Conservation (phyloP, 2,888 invertebrate genomes). For the Scaeva pyrastri region DNA sequence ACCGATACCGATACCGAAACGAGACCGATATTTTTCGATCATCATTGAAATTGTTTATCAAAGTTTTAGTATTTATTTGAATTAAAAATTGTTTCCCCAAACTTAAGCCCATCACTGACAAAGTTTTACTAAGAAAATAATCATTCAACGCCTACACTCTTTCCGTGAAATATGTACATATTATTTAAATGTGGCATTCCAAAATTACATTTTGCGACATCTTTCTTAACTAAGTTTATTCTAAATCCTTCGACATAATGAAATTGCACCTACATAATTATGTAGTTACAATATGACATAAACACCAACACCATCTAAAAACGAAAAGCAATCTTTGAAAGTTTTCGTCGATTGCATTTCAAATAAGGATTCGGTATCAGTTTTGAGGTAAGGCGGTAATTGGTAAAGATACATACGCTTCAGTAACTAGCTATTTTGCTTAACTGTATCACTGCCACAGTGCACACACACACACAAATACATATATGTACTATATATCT, state of each 20-base stretch:
- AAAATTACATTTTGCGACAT: background rate
- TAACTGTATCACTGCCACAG: background rate
- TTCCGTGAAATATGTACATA: too few species aligned
- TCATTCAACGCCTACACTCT: background rate
- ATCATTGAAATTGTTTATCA: too few species aligned
- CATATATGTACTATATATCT: too few species aligned
- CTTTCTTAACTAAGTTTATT: slow-evolving; percentile 7
- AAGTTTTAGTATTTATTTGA: too few species aligned
- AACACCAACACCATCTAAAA: background rate
- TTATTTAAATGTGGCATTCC: background rate
- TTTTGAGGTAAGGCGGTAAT: slow-evolving; percentile 26
- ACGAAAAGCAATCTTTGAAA: slow-evolving; percentile 14
- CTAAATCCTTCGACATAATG: slow-evolving; percentile 16
- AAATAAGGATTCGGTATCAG: slow-evolving; percentile 24
- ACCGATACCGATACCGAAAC: too few species aligned
- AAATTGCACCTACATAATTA: background rate
- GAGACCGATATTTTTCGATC: too few species aligned
- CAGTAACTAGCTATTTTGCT: background rate
- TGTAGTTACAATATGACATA: background rate
- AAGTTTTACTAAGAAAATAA: too few species aligned
- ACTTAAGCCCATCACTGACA: too few species aligned
- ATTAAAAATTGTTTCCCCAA: too few species aligned
- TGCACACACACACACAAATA: background rate
- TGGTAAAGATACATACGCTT: slow-evolving; percentile 17
- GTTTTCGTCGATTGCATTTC: slow-evolving; percentile 23